A percentile compares a stretch with the other conserved stretches of the same genome.
Evolutionary conservation across 2,797 vertebrate genomes (phyloP).

Genomic region (Ceryle rudis): DNA sequence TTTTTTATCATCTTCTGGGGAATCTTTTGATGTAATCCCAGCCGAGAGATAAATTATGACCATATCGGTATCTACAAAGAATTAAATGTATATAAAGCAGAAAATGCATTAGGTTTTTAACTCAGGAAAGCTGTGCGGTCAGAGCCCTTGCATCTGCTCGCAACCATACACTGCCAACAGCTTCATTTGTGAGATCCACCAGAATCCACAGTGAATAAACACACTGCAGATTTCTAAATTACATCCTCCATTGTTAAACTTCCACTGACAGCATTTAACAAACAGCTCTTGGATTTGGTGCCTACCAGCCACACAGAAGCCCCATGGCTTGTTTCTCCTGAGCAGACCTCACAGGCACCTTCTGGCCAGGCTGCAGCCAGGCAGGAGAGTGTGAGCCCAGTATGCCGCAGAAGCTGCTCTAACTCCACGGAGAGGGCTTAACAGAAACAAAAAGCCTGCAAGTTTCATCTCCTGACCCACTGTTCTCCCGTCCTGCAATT

Average conservation of each 20-base stretch:
- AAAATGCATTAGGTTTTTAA: not conserved
- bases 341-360: not conserved
- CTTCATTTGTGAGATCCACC: not conserved
- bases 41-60: slow-evolving; percentile 96
- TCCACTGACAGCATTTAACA: not conserved
- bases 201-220: not conserved
- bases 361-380: not conserved
- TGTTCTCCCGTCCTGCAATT: not conserved
- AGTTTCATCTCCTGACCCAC: too few relatives aligned
- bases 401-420: not conserved
- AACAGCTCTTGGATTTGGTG: not conserved
- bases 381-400: fast-evolving
- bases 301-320: not conserved
- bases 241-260: fast-evolving
- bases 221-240: not conserved
- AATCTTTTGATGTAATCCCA: slow-evolving; percentile 92
- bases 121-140: fast-evolving
- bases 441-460: not conserved
- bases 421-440: not conserved
- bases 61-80: slow-evolving; percentile 89
- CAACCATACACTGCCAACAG: not conserved
- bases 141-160: not conserved
- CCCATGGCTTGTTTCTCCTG: not conserved
- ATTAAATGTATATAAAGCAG: not conserved
- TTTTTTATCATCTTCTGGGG: slow-evolving; percentile 93